Evolutionary conservation across 2,797 vertebrate species (phyloP).

Genomic region (Fundulus diaphanus): DNA sequence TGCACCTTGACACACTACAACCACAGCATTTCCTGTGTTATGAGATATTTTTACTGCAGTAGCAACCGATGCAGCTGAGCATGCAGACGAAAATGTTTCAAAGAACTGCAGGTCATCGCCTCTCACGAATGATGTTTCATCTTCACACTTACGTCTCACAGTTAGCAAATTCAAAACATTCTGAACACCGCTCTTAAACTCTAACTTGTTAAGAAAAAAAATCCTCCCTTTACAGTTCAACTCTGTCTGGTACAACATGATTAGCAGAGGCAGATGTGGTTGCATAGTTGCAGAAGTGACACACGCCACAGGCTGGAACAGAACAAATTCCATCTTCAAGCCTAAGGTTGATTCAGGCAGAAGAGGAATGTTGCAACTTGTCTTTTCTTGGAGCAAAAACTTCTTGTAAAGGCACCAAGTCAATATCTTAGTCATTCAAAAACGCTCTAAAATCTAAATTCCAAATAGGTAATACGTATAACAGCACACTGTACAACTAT

Average conservation of each 20-base stretch:
- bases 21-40: slow-evolving; percentile 60
- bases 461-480: background rate
- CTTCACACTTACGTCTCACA: background rate
- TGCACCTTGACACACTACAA: slow-evolving; percentile 44
- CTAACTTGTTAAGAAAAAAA: background rate
- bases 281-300: slow-evolving; percentile 51
- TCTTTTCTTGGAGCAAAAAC: slow-evolving; percentile 15
- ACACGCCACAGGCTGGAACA: slow-evolving; percentile 51
- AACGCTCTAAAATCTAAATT: slow-evolving; percentile 11
- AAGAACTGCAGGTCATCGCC: background rate
- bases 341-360: slow-evolving; percentile 52
- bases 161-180: background rate
- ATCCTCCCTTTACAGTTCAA: background rate
- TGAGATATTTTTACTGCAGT: slow-evolving; percentile 46
- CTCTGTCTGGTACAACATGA: slow-evolving; percentile 2
- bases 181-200: background rate
- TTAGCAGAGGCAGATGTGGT: slow-evolving; percentile 26
- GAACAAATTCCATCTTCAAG: slow-evolving; percentile 63
- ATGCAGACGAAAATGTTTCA: background rate
- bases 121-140: background rate
- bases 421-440: background rate
- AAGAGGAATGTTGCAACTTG: slow-evolving; percentile 70
- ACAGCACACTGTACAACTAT: background rate
- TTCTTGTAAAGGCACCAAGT: slow-evolving; percentile 9
- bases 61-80: slow-evolving; percentile 22